These are phyloP conservation scores for Sebastes iracundus DNA, from an alignment of 2,797 vertebrate genomes.

Conservation along the genomic window DNA sequence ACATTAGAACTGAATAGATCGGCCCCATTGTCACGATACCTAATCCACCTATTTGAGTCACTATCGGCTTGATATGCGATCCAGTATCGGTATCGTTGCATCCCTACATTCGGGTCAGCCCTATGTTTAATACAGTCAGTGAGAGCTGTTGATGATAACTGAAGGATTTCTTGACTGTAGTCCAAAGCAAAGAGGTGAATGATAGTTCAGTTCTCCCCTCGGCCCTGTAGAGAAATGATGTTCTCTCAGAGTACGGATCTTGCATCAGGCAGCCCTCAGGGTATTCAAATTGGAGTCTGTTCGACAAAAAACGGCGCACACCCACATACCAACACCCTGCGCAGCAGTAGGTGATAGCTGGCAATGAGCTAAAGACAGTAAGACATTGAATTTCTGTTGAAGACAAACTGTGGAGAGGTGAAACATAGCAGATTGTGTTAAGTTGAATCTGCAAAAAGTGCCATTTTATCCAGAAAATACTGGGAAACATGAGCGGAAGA, in stretches of 20 bases:
- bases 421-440: not conserved
- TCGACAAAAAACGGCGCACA: conserved; percentile 21
- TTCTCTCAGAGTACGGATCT: conserved; percentile 40
- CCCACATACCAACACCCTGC: conserved; percentile 22
- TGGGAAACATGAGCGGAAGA: not conserved
- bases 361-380: not conserved
- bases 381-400: conserved; percentile 2
- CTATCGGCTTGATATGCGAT: too few relatives aligned
- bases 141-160: conserved; percentile 9
- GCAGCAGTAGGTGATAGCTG: conserved; percentile 19
- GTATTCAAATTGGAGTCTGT: conserved; percentile 46
- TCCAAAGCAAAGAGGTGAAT: conserved; percentile 29
- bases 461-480: not conserved
- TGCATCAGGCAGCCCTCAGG: conserved; percentile 32
- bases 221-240: conserved; percentile 39
- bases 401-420: not conserved
- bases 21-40: too few relatives aligned
- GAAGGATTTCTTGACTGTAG: not conserved
- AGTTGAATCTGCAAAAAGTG: not conserved
- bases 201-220: conserved; percentile 35
- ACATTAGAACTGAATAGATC: too few relatives aligned
- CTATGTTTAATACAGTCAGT: not conserved
- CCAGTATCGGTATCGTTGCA: too few relatives aligned
- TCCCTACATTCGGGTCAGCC: too few relatives aligned
- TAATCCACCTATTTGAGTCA: too few relatives aligned